Percentiles rank a stretch among this genome's conserved stretches.
Conservation (phyloP, 2,888 invertebrate genomes). For the Bimastos eiseni region DNA sequence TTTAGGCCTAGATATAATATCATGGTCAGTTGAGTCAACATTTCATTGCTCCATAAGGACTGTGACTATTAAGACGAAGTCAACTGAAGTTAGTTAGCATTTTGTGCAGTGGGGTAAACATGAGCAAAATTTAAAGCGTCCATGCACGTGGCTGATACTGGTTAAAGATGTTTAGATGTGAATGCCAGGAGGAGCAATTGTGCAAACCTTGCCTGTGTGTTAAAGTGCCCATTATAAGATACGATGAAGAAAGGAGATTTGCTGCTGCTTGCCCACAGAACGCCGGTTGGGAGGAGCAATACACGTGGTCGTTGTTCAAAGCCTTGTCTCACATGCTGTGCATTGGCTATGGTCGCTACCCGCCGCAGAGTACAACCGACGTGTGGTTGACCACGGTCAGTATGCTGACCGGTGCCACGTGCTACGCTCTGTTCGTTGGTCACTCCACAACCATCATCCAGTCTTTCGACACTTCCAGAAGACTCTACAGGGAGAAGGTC, state of each 20-base stretch:
- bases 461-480: slow-evolving; percentile 92
- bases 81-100: no score
- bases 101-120: background rate
- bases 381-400: slow-evolving; percentile 99
- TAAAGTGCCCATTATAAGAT: background rate
- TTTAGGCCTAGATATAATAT: no score
- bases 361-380: slow-evolving; percentile 93
- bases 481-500: slow-evolving; percentile 97
- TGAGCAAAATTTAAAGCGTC: background rate
- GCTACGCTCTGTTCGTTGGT: slow-evolving; percentile 96
- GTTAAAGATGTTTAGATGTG: background rate
- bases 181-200: background rate
- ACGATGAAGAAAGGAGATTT: background rate
- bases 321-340: slow-evolving; percentile 99
- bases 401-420: slow-evolving; percentile 93
- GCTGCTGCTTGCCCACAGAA: slow-evolving; percentile 71
- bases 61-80: no score
- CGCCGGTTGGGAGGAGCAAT: slow-evolving; percentile 95
- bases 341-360: slow-evolving; percentile 96
- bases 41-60: no score
- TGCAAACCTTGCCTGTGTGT: background rate
- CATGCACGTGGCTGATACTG: background rate
- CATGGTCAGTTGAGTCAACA: no score
- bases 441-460: slow-evolving; percentile 98
- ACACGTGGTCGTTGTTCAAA: slow-evolving; percentile 97